Evolutionary conservation across 2,113 vertebrate species (phyloP).

Genomic region (Sisor rabdophorus): DNA sequence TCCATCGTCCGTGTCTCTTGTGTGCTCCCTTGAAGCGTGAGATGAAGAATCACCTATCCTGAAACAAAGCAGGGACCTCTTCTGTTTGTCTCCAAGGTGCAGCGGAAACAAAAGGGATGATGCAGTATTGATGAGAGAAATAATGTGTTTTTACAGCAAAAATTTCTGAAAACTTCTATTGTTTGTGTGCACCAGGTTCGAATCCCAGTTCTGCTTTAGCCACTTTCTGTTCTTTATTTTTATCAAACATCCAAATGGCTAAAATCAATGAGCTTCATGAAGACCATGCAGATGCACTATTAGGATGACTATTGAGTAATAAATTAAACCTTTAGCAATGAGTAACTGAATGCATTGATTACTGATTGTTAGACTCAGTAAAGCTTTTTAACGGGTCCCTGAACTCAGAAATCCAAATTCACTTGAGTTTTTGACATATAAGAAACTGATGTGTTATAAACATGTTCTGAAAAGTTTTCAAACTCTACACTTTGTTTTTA

Average conservation of each 20-base stretch:
- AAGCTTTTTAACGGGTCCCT: no score
- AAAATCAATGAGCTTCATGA: background rate
- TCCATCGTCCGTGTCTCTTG: conserved; percentile 75
- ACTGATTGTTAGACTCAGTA: background rate
- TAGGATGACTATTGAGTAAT: background rate
- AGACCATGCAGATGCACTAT: background rate
- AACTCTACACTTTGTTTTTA: no score
- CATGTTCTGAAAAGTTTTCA: no score
- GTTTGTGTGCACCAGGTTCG: background rate
- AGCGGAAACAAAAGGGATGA: conserved; percentile 62
- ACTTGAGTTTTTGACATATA: no score
- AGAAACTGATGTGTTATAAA: no score
- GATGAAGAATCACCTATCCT: conserved; percentile 80
- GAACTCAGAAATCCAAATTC: no score
- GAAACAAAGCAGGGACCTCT: conserved; percentile 80
- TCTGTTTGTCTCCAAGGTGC: conserved; percentile 52
- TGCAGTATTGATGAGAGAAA: conserved; percentile 87
- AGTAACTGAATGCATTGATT: background rate
- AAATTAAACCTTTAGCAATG: background rate
- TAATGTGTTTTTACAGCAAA: conserved; percentile 77
- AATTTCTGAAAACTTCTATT: background rate
- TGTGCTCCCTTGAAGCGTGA: conserved; percentile 85
- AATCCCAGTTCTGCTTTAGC: background rate
- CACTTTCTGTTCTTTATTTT: background rate
- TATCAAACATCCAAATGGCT: background rate